Percentiles rank a stretch among this genome's conserved stretches.
These are phyloP conservation scores for Echinops telfairi DNA, from an alignment of 2,113 vertebrate genomes.

Conservation along the genomic window DNA sequence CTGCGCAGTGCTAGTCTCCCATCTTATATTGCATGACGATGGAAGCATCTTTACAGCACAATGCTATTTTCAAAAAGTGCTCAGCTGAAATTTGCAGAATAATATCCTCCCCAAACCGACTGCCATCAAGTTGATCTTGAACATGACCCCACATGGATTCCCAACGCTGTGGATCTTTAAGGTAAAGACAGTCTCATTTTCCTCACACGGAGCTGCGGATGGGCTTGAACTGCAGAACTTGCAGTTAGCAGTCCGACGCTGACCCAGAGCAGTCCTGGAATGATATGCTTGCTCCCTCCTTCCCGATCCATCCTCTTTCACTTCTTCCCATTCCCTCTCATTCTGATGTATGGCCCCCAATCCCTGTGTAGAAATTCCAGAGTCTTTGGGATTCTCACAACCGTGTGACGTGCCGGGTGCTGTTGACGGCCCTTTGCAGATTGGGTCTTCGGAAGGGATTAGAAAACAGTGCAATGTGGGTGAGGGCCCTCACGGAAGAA, in stretches of 20 bases:
- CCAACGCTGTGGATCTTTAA: too few species aligned
- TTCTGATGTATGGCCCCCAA: neutral
- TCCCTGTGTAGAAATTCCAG: neutral
- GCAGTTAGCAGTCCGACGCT: too few species aligned
- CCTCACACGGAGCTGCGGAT: too few species aligned
- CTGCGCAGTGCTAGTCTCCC: too few species aligned
- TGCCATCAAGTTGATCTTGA: too few species aligned
- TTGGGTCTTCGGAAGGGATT: neutral
- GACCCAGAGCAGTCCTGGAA: neutral
- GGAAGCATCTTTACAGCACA: neutral
- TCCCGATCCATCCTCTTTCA: neutral
- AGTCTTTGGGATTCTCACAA: neutral
- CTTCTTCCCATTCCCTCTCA: neutral
- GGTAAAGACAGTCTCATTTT: too few species aligned
- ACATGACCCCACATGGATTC: too few species aligned
- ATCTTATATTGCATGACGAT: neutral
- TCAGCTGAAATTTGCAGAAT: neutral
- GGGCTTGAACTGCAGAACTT: too few species aligned
- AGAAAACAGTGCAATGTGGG: neutral
- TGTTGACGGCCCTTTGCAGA: neutral
- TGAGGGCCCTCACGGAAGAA: fast-evolving
- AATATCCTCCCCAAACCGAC: too few species aligned
- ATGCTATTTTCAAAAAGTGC: neutral
- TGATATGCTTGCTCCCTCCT: neutral
- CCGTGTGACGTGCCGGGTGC: too few species aligned